phyloP scores from a whole-genome alignment of 1,140 invertebrate genomes.

The Bombus fervidus region DNA sequence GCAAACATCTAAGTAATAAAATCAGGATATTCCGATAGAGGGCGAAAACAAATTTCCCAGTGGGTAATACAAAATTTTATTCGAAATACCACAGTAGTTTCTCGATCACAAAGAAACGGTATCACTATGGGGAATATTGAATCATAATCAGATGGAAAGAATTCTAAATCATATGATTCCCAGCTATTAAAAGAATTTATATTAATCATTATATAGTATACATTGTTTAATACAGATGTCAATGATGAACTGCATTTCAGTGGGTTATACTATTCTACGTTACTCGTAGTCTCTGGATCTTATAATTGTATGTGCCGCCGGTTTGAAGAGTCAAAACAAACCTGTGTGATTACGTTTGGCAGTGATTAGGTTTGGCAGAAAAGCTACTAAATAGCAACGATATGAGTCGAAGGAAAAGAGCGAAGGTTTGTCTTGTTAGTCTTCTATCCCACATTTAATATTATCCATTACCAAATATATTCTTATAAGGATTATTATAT shows the following conservation, averaged over 20 bases:
- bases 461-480: background rate
- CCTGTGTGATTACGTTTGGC: conserved; percentile 21
- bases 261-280: background rate
- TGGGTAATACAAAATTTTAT: background rate
- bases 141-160: background rate
- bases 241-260: background rate
- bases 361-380: conserved; percentile 2
- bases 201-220: background rate
- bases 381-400: conserved; percentile 59
- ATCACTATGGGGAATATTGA: background rate
- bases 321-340: conserved; percentile 79
- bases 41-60: background rate
- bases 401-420: conserved; percentile 87
- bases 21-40: background rate
- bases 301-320: conserved; percentile 64
- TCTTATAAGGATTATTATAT: background rate
- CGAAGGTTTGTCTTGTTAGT: conserved; percentile 82
- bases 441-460: background rate
- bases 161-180: background rate
- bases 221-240: conserved; percentile 22
- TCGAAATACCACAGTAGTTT: background rate
- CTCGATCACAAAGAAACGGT: background rate
- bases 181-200: background rate
- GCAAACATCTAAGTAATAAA: background rate
- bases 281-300: conserved; percentile 28